A percentile compares a stretch with the other conserved stretches of the same genome.
These are phyloP conservation scores for Drosophila limbata DNA, from an alignment of 2,888 invertebrate genomes.

Conservation along the genomic window DNA sequence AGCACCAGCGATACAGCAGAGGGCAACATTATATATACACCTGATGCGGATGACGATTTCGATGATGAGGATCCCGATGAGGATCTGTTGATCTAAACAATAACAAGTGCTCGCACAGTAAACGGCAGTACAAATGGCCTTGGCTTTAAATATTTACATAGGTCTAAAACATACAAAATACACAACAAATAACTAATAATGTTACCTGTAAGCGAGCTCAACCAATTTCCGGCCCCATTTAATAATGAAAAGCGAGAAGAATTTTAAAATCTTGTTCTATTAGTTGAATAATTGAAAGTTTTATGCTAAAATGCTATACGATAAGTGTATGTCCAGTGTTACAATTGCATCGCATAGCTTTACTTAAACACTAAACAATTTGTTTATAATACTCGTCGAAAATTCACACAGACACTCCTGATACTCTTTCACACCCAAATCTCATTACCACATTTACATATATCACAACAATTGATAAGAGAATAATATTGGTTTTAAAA, in stretches of 20 bases:
- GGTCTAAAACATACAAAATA: conserved; percentile 16
- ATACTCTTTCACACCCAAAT: conserved; percentile 20
- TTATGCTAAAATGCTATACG: conserved; percentile 39
- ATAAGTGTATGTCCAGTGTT: conserved; percentile 42
- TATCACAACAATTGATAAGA: conserved; percentile 66
- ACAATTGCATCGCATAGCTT: conserved; percentile 60
- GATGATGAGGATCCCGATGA: conserved; percentile 96
- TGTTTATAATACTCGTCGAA: conserved; percentile 53
- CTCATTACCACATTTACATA: conserved; percentile 48
- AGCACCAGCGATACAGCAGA: conserved; percentile 86
- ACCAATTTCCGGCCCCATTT: conserved; percentile 32
- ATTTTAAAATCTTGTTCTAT: conserved; percentile 5
- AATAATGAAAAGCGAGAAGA: conserved; percentile 23
- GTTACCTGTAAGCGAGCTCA: conserved; percentile 46
- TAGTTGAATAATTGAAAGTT: conserved; percentile 49
- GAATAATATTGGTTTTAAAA: conserved; percentile 15
- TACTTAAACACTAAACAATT: conserved; percentile 45
- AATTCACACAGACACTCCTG: conserved; percentile 13
- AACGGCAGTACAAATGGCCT: conserved; percentile 78
- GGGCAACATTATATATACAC: conserved; percentile 90
- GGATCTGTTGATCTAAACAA: conserved; percentile 89
- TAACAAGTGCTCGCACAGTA: conserved; percentile 27
- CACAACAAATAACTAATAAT: conserved; percentile 13
- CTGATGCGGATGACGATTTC: conserved; percentile 92
- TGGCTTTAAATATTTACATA: conserved; percentile 72